These are phyloP conservation scores for Agonum fuliginosum DNA, from an alignment of 2,888 invertebrate genomes.

Conservation along the genomic window DNA sequence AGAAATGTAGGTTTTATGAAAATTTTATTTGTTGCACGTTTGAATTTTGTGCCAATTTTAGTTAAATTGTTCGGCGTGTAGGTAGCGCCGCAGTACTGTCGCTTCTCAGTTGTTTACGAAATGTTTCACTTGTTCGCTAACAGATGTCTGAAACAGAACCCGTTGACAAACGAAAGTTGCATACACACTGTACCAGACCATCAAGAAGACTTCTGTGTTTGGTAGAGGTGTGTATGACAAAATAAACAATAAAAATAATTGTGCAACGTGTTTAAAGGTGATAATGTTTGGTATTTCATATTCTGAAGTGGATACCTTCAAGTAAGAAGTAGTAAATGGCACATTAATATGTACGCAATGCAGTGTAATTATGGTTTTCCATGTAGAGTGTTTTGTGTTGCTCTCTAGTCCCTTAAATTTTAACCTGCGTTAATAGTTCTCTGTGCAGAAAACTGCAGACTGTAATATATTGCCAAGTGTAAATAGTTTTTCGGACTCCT, in stretches of 20 bases:
- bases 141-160: slow-evolving; percentile 23
- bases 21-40: neutral
- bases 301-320: neutral
- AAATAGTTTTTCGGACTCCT: slow-evolving; percentile 50
- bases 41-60: slow-evolving; percentile 22
- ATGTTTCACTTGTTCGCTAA: neutral
- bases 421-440: slow-evolving; percentile 45
- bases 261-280: slow-evolving; percentile 7
- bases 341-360: neutral
- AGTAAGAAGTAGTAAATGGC: neutral
- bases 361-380: slow-evolving; percentile 39
- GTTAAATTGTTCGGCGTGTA: neutral
- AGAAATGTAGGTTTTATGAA: neutral
- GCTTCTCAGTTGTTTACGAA: neutral
- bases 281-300: slow-evolving; percentile 3
- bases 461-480: slow-evolving; percentile 50
- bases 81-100: neutral
- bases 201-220: slow-evolving; percentile 9
- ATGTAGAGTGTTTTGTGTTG: slow-evolving; percentile 54
- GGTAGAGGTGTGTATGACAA: neutral
- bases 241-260: slow-evolving; percentile 8
- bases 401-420: slow-evolving; percentile 54
- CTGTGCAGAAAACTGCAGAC: slow-evolving; percentile 48
- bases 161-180: slow-evolving; percentile 44
- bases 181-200: slow-evolving; percentile 31